A percentile compares a stretch with the other conserved stretches of the same genome.
Conservation (phyloP, 2,888 invertebrate species). For the Macaria notata region DNA sequence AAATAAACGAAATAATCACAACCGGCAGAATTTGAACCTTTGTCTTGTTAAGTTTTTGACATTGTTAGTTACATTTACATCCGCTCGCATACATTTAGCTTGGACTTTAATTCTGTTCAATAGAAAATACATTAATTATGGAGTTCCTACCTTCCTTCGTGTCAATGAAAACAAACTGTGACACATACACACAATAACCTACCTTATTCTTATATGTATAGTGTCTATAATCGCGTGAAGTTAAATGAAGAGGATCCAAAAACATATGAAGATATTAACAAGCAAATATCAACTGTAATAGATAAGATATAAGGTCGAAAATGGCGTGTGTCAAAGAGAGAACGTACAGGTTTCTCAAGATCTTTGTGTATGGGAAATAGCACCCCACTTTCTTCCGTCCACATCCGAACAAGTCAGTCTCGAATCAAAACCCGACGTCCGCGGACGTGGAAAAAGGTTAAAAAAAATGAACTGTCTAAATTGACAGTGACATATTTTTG, state of each 20-base stretch:
- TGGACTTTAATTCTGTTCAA: slow-evolving; percentile 20
- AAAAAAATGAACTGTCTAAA: slow-evolving; percentile 41
- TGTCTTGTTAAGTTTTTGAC: too few relatives aligned
- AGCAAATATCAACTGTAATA: slow-evolving; percentile 1
- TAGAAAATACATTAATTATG: slow-evolving; percentile 25
- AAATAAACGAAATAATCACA: too few relatives aligned
- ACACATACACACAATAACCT: neutral
- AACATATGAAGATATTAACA: slow-evolving; percentile 2
- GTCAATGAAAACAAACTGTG: slow-evolving; percentile 29
- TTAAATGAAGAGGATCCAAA: slow-evolving; percentile 19
- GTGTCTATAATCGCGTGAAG: slow-evolving; percentile 1
- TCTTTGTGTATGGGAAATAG: slow-evolving; percentile 49
- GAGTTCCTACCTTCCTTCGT: slow-evolving; percentile 26
- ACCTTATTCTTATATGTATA: slow-evolving; percentile 3
- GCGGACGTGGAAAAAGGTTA: slow-evolving; percentile 38
- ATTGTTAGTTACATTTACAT: too few relatives aligned
- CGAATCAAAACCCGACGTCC: slow-evolving; percentile 29
- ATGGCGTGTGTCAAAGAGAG: slow-evolving; percentile 13
- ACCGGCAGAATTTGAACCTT: too few relatives aligned
- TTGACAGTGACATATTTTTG: slow-evolving; percentile 34
- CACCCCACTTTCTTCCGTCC: slow-evolving; percentile 59
- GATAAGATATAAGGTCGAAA: neutral
- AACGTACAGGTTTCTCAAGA: slow-evolving; percentile 24
- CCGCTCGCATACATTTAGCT: too few relatives aligned
- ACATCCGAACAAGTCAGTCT: slow-evolving; percentile 45